These are phyloP conservation scores for Pandemis corylana DNA, from an alignment of 2,888 invertebrate species.

Conservation along the genomic window DNA sequence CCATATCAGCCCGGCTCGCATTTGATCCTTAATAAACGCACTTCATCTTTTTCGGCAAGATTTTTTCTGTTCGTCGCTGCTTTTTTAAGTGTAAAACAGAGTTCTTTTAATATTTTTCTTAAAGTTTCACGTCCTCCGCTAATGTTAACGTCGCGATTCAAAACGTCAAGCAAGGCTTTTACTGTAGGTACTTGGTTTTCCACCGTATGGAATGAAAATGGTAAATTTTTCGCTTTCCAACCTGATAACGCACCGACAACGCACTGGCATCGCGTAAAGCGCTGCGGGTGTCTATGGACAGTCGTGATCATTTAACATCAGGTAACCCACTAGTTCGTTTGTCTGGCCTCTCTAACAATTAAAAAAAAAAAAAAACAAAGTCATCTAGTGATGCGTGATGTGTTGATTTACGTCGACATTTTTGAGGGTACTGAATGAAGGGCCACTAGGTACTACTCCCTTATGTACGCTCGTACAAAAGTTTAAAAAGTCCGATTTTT, in stretches of 20 bases:
- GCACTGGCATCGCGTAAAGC: too few species aligned
- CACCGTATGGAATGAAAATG: conserved; percentile 14
- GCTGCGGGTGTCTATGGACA: too few species aligned
- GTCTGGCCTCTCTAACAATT: too few species aligned
- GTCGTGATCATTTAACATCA: too few species aligned
- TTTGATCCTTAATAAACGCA: not conserved
- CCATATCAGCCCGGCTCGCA: too few species aligned
- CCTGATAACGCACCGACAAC: too few species aligned
- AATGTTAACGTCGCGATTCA: conserved; percentile 6
- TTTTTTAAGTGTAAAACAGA: conserved; percentile 23
- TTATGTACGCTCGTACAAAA: too few species aligned
- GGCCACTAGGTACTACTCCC: not conserved
- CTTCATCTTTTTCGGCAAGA: conserved; percentile 26
- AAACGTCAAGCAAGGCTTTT: conserved; percentile 6
- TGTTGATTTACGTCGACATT: not conserved
- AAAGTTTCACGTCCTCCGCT: conserved; percentile 22
- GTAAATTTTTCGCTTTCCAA: conserved; percentile 20
- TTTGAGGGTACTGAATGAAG: conserved; percentile 24
- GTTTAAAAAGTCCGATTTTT: too few species aligned
- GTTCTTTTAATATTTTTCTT: conserved; percentile 15
- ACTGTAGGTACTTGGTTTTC: conserved; percentile 17
- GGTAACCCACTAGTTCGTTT: too few species aligned
- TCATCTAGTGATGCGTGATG: conserved; percentile 7
- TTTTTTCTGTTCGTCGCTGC: conserved; percentile 11
- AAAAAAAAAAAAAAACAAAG: too few species aligned